Percentiles rank a stretch among this genome's conserved stretches.
These are phyloP conservation scores for Chauna torquata DNA, from an alignment of 2,113 vertebrate species.

Conservation along the genomic window DNA sequence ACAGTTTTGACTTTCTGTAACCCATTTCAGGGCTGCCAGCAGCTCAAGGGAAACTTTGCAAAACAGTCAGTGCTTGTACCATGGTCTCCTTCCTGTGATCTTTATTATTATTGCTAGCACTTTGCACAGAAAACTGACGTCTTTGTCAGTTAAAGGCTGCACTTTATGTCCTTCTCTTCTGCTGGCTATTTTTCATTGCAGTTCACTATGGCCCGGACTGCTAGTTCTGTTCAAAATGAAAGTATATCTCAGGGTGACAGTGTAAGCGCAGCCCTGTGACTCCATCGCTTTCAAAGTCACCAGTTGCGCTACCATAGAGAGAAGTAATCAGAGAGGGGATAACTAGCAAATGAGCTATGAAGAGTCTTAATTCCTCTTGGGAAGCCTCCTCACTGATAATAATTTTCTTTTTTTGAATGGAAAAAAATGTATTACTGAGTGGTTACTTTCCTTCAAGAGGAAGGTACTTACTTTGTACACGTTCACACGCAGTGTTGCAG, in stretches of 20 bases:
- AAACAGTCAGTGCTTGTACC: neutral
- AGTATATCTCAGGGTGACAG: neutral
- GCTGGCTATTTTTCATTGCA: neutral
- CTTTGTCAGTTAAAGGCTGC: constrained; percentile 1
- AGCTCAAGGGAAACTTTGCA: constrained; percentile 25
- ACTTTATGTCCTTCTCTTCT: neutral
- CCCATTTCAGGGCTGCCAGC: neutral
- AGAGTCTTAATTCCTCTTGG: neutral
- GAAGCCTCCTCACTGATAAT: neutral
- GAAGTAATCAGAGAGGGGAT: neutral
- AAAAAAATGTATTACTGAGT: neutral
- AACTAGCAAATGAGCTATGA: neutral
- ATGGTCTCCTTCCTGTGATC: neutral
- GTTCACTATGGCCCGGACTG: neutral
- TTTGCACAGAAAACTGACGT: neutral
- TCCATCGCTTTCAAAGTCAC: neutral
- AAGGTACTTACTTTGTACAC: neutral
- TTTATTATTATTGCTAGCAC: neutral
- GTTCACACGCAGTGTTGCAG: neutral
- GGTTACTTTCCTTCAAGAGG: neutral
- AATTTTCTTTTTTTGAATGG: neutral
- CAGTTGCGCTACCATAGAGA: neutral
- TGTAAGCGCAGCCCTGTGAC: neutral
- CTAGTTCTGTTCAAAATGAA: neutral
- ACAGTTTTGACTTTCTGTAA: neutral